Base-by-base conservation (phyloP, 2,888 invertebrate species). In the Mycalesis mineus region DNA sequence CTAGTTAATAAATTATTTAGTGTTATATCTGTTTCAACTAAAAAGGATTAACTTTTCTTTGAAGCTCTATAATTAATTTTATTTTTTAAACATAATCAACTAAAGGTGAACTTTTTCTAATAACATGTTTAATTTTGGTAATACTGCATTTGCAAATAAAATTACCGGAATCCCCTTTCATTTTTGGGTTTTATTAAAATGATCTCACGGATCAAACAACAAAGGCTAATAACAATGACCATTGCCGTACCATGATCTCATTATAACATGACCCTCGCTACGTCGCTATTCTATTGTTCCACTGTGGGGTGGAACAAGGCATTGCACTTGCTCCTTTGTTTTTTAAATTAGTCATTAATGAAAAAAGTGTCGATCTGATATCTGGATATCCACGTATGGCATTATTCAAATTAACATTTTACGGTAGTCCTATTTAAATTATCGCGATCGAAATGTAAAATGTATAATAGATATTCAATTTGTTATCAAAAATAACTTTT, bases 261-360 rank as follows among this genome's bases (percentile, higher is more conserved):
- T 61, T 59, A 57, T 41, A 59, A 62, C 47, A 45, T 60, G 62
- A 62, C 60, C 60, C 40, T 50, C 60, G 37, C 45, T 45, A 45
- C 36, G 57, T 57, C 40, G 51, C 31, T 39, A 22, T 42, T 37
- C 52, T 39, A 61, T 63, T 63, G 61, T 63, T 58, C 31, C 13
- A 29, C 41, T 13, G 36, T 48, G 55, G 62, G 36, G 56, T 60
- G n/a, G 54, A 54, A 56, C 64, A 64, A 60, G 62, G 62, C 62
- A 62, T 52, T 45, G 58, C 42, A 58, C 58, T 55, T 41, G 57
- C 31, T 13, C 60, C 60, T 62, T 64, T 64, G 64, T 64, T 64
- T 44, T 54, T 51, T 48, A 57, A 52, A 49, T 64, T 58, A 41
- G 49, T 57, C 57, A 58, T 56, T 58, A 54, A 40, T 61, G 52